Evolutionary conservation across 2,797 vertebrate genomes (phyloP).

Genomic region (Tamandua tetradactyla): DNA sequence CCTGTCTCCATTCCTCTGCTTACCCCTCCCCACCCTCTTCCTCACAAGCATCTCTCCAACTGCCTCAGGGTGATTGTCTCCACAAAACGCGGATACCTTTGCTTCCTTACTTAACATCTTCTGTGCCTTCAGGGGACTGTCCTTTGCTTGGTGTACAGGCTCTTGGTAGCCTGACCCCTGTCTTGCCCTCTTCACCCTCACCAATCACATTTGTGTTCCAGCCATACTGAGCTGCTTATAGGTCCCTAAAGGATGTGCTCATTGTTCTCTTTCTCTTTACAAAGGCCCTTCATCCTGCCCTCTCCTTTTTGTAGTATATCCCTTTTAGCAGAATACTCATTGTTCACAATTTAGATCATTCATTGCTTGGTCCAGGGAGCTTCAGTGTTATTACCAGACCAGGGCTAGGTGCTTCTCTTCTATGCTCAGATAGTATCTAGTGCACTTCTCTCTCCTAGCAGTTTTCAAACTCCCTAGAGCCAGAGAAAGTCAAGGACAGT

Average conservation of each 20-base stretch:
- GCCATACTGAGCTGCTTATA: neutral
- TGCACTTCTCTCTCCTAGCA: too few relatives aligned
- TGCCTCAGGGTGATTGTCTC: neutral
- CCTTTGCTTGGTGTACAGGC: accelerated
- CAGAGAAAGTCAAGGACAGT: neutral
- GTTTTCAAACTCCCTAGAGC: neutral
- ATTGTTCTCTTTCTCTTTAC: neutral
- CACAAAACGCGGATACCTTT: accelerated
- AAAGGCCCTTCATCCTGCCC: too few relatives aligned
- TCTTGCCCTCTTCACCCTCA: neutral
- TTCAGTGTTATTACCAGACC: neutral
- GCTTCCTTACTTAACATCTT: neutral
- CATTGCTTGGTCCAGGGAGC: neutral
- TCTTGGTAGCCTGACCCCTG: neutral
- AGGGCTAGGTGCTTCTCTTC: neutral
- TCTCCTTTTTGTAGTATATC: neutral
- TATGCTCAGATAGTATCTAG: neutral
- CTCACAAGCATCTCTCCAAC: accelerated
- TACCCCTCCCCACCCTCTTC: neutral
- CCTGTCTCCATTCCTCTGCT: neutral
- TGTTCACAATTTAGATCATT: neutral
- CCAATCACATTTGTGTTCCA: neutral
- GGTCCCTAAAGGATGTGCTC: neutral
- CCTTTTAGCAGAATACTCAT: neutral
- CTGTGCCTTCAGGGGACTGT: neutral